Percentiles rank a stretch among this genome's conserved stretches.
Conservation (phyloP, 1,140 invertebrate genomes). For the Paraescarpia echinospica region DNA sequence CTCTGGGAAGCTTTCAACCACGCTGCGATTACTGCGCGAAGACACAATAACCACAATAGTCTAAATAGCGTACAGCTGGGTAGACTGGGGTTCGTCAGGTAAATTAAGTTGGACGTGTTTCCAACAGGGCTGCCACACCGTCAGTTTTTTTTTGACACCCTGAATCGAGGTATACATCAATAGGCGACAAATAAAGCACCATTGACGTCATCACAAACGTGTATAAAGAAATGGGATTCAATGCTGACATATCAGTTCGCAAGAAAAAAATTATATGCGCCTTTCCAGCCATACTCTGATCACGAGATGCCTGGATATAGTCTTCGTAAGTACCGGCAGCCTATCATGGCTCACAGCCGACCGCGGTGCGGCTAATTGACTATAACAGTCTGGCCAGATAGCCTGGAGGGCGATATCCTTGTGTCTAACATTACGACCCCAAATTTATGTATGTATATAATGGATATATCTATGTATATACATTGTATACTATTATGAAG, state of each 20-base stretch:
- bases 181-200: background rate
- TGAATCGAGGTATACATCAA: background rate
- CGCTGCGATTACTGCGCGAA: too few relatives aligned
- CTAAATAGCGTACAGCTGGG: too few relatives aligned
- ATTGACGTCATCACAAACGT: background rate
- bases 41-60: too few relatives aligned
- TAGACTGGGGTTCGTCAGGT: background rate
- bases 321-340: too few relatives aligned
- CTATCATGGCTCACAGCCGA: background rate
- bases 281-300: background rate
- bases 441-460: background rate
- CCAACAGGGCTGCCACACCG: background rate
- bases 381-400: background rate
- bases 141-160: background rate
- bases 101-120: background rate
- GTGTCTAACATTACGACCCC: too few relatives aligned
- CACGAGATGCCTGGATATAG: background rate
- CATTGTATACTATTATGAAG: too few relatives aligned
- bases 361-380: background rate
- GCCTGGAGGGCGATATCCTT: background rate
- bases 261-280: background rate
- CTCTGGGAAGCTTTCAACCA: too few relatives aligned
- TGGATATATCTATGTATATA: background rate
- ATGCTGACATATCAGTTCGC: background rate
- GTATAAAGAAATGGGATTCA: background rate